phyloP scores from a whole-genome alignment of 2,113 vertebrate species.

The Jaculus jaculus region DNA sequence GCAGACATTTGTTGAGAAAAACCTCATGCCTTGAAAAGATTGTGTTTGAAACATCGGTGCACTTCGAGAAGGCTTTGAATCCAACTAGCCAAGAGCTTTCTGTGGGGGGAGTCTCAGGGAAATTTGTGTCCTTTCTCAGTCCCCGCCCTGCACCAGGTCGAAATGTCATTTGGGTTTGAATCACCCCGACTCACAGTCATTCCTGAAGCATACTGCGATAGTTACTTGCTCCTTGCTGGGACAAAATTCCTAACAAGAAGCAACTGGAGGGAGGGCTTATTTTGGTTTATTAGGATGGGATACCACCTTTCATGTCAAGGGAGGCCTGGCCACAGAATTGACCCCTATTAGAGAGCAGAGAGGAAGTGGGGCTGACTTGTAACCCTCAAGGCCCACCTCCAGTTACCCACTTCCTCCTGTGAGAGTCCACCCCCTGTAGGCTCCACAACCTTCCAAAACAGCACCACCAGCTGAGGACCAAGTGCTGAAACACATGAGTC shows the following conservation, averaged over 20 bases:
- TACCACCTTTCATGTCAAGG: background rate
- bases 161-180: rapidly evolving
- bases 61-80: background rate
- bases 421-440: background rate
- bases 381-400: background rate
- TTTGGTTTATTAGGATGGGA: background rate
- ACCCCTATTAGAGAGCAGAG: background rate
- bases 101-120: background rate
- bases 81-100: background rate
- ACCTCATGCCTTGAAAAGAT: background rate
- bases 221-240: background rate
- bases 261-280: background rate
- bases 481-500: background rate
- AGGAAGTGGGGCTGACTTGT: background rate
- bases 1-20: background rate
- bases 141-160: background rate
- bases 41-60: background rate
- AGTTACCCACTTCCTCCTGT: background rate
- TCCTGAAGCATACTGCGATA: background rate
- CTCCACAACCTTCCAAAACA: background rate
- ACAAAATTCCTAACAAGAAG: background rate
- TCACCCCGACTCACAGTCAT: background rate
- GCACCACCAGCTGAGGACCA: background rate
- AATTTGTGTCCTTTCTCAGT: background rate
- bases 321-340: rapidly evolving